Percentiles rank a stretch among this genome's conserved stretches.
These are phyloP conservation scores for Stenolophus ochropezus DNA, from an alignment of 2,888 invertebrate species.

Conservation along the genomic window DNA sequence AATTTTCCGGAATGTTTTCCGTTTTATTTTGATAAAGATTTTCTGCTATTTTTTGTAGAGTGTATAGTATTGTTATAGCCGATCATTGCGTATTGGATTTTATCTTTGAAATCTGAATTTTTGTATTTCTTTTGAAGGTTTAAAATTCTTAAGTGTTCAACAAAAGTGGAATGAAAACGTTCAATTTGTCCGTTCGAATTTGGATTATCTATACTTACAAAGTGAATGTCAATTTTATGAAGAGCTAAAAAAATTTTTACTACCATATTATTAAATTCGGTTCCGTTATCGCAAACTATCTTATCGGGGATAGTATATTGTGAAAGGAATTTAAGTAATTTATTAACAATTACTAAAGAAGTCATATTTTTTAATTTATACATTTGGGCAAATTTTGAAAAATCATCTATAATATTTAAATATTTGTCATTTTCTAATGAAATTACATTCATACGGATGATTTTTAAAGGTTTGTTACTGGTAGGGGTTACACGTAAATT, in stretches of 20 bases:
- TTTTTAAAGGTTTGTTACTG: conserved; percentile 16
- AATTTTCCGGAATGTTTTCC: background rate
- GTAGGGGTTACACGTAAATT: background rate
- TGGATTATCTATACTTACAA: background rate
- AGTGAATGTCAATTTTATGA: background rate
- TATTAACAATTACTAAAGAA: background rate
- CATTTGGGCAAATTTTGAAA: conserved; percentile 18
- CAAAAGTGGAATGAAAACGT: background rate
- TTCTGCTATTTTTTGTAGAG: background rate
- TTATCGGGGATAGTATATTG: background rate
- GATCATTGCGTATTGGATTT: background rate
- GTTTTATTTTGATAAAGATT: background rate
- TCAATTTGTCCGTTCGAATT: background rate
- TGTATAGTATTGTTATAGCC: background rate
- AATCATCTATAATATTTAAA: background rate
- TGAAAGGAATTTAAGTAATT: background rate
- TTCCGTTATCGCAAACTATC: background rate
- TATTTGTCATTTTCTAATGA: conserved; percentile 17
- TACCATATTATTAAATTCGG: background rate
- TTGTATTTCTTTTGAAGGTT: background rate
- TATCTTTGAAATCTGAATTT: background rate
- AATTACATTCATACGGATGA: background rate
- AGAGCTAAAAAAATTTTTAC: background rate
- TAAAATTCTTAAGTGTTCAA: background rate
- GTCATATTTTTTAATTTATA: background rate